A percentile compares a stretch with the other conserved stretches of the same genome.
These are phyloP conservation scores for Nymphalis urticae DNA, from an alignment of 2,888 invertebrate species.

Conservation along the genomic window DNA sequence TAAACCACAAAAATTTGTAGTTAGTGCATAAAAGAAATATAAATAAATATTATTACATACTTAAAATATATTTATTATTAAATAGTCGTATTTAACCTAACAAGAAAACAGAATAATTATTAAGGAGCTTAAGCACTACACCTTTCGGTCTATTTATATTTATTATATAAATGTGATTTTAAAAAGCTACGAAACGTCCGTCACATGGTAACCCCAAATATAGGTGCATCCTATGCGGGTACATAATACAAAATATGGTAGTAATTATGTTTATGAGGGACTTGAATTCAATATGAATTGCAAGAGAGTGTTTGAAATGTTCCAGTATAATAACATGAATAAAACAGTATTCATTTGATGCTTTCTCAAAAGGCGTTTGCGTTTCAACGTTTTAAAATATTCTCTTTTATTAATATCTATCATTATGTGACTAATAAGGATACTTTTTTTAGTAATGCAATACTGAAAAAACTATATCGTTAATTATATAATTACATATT, in stretches of 20 bases:
- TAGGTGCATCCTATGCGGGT: conserved; percentile 44
- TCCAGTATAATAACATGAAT: conserved; percentile 23
- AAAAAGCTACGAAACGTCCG: background rate
- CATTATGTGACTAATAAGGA: background rate
- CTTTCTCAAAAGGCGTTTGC: conserved; percentile 11
- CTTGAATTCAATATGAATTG: conserved; percentile 35
- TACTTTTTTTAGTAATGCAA: background rate
- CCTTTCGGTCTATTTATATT: too few species aligned
- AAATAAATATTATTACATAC: too few species aligned
- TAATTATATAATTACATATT: background rate
- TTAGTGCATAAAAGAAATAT: too few species aligned
- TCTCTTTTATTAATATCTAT: background rate
- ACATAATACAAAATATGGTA: conserved; percentile 40
- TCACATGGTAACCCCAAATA: conserved; percentile 6
- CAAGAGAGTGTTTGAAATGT: conserved; percentile 24
- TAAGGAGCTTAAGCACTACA: too few species aligned
- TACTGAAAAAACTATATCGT: background rate
- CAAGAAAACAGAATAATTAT: too few species aligned
- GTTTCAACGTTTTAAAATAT: conserved; percentile 10
- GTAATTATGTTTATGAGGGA: conserved; percentile 39
- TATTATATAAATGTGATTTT: too few species aligned
- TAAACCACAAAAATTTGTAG: too few species aligned
- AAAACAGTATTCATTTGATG: conserved; percentile 21
- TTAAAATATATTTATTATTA: too few species aligned
- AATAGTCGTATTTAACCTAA: too few species aligned